Evolutionary conservation across 2,888 invertebrate genomes (phyloP).

Genomic region (Catocala sponsa): DNA sequence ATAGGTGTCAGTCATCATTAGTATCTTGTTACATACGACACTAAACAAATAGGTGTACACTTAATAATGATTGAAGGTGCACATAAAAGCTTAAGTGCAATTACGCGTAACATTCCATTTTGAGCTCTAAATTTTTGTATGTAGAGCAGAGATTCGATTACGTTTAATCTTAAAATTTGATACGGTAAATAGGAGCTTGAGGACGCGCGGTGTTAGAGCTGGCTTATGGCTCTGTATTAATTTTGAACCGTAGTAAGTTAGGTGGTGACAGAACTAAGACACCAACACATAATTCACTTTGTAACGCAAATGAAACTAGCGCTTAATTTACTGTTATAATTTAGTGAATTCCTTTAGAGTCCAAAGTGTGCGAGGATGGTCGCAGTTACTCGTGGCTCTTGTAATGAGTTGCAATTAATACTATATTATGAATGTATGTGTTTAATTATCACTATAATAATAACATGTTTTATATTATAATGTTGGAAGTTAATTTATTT

Average conservation of each 20-base stretch:
- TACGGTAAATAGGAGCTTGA: slow-evolving; percentile 80
- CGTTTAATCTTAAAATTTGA: slow-evolving; percentile 75
- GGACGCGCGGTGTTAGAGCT: slow-evolving; percentile 80
- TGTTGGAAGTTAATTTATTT: no score
- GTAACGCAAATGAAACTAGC: slow-evolving; percentile 87
- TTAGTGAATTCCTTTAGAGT: slow-evolving; percentile 84
- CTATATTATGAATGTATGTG: slow-evolving; percentile 23
- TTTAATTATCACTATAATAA: neutral
- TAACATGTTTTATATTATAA: neutral
- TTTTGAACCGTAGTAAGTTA: slow-evolving; percentile 88
- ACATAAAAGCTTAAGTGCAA: slow-evolving; percentile 63
- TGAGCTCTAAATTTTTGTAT: slow-evolving; percentile 39
- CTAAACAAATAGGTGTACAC: slow-evolving; percentile 86
- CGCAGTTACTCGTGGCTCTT: slow-evolving; percentile 47
- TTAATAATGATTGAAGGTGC: slow-evolving; percentile 79
- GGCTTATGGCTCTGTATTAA: slow-evolving; percentile 88
- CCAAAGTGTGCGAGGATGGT: slow-evolving; percentile 59
- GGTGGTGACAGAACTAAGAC: slow-evolving; percentile 88
- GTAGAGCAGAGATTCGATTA: slow-evolving; percentile 55
- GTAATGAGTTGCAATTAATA: slow-evolving; percentile 41
- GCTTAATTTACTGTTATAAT: slow-evolving; percentile 88
- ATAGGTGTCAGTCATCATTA: slow-evolving; percentile 84
- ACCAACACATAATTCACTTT: slow-evolving; percentile 86
- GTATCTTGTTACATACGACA: slow-evolving; percentile 83
- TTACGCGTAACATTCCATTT: slow-evolving; percentile 23